A percentile compares a stretch with the other conserved stretches of the same genome.
These are phyloP conservation scores for Pedetes capensis DNA, from an alignment of 2,113 vertebrate genomes.

Conservation along the genomic window DNA sequence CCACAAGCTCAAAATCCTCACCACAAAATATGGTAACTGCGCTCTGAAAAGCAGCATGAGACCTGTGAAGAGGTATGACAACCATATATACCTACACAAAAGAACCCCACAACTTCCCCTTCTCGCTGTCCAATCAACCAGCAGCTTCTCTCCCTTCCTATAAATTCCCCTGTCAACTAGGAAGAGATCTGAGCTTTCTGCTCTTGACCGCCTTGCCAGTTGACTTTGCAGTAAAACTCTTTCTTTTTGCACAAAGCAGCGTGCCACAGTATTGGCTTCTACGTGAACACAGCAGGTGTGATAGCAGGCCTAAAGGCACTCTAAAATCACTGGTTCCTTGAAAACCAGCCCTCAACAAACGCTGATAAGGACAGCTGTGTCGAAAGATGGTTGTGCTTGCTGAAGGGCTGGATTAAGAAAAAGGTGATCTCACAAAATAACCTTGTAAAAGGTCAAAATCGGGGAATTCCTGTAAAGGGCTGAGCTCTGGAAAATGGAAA, in stretches of 20 bases:
- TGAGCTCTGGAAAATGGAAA: too few species aligned
- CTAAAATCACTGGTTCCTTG: too few species aligned
- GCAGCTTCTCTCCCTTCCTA: neutral
- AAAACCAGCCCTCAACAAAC: too few species aligned
- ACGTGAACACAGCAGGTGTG: neutral
- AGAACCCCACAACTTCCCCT: neutral
- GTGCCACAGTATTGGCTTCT: neutral
- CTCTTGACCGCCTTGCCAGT: neutral
- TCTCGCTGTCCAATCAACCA: neutral
- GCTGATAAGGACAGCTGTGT: too few species aligned
- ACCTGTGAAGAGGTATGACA: neutral
- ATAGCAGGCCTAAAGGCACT: too few species aligned
- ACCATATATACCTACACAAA: neutral
- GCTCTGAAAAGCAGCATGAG: neutral
- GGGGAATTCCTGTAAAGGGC: too few species aligned
- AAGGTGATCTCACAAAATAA: too few species aligned
- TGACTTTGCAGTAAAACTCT: neutral
- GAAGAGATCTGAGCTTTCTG: neutral
- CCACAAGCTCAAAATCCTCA: neutral
- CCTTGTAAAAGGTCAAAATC: too few species aligned
- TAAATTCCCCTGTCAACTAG: neutral
- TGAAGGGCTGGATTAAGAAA: too few species aligned
- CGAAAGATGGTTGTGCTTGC: too few species aligned
- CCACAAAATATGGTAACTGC: neutral
- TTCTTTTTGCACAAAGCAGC: too few species aligned